Base-by-base conservation (phyloP, 2,888 invertebrate species). In the Drosophila ustulata region DNA sequence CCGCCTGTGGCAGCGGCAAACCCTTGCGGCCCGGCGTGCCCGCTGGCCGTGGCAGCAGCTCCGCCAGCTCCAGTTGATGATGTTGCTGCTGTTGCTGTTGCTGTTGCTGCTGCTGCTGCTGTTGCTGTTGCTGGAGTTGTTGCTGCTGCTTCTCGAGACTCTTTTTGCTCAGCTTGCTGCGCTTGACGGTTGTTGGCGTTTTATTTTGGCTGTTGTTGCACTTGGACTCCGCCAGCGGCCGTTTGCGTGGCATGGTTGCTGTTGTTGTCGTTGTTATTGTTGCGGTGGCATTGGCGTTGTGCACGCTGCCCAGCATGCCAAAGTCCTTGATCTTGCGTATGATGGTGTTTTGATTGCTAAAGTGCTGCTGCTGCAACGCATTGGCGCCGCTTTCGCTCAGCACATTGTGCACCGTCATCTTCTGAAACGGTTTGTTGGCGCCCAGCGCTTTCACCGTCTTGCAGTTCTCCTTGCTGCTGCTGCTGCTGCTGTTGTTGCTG, bases 1-100 rank as follows among this genome's bases (percentile, higher is more conserved):
- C 97, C 0, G 97, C 96, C 25, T 96, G 94, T 0, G 96, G 96
- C 53, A 95, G 95, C 3, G 96, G 95, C 65, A 95, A 56, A 0
- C 92, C 91, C 34, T 92, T 92, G 11, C 92, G 86, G 0, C 92
- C 91, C 2, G 91, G 90, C 0, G 90, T 90, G 0, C 91, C 90
- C 0, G 66, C 64, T 3, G 80, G 63, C 0, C 71, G 61, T 75
- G 56, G 2, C 6, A 39, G 5, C 13, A 62, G 2, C 18, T 18
- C 18, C 18, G 18, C 18, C 18, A 18, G 18, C 18, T 18, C 18
- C 18, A 18, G 18, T 18, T 18, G 18, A 18, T 18, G 18, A 18
- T 18, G 18, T 18, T 18, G 59, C 3, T 71, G 63, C 41, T 50
- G 18, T 9, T 47, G 39, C 1, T 62, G 47, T 39, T 56, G 41